Percentiles rank a stretch among this genome's conserved stretches.
phyloP scores from a whole-genome alignment of 2,797 vertebrate species.

The Sebastes steindachneri region DNA sequence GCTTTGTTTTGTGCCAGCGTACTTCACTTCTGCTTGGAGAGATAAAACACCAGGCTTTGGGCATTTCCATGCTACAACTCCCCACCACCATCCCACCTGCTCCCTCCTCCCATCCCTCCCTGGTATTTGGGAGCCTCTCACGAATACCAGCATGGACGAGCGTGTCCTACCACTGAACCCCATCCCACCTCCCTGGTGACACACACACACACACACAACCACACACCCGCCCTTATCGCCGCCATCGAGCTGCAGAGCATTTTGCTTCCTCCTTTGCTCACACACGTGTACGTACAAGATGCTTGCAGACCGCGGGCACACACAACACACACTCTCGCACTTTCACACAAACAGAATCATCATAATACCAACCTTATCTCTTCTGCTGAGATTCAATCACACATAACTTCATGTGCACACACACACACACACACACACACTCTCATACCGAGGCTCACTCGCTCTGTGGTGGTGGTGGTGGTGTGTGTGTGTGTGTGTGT shows the following conservation, averaged over 20 bases:
- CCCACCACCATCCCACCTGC: conserved; percentile 16
- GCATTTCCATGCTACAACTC: conserved; percentile 35
- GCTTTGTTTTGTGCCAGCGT: neutral
- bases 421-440: neutral
- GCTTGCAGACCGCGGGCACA: neutral
- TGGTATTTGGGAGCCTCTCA: conserved; percentile 79
- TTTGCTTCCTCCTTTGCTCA: conserved; percentile 66
- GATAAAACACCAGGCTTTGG: conserved; percentile 42
- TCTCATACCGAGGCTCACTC: conserved; percentile 31
- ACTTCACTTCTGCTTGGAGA: conserved; percentile 1
- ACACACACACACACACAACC: conserved; percentile 43
- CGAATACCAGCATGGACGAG: conserved; percentile 85
- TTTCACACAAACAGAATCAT: conserved; percentile 34
- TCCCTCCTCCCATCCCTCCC: conserved; percentile 28
- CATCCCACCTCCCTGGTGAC: conserved; percentile 63
- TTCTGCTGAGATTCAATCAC: conserved; percentile 42
- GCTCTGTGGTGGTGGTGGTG: conserved; percentile 28
- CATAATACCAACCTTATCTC: conserved; percentile 40
- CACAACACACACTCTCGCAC: neutral
- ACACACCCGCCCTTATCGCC: conserved; percentile 71
- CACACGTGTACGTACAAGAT: neutral
- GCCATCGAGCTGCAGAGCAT: conserved; percentile 56
- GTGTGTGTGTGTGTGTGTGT: conserved; percentile 53
- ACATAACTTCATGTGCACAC: conserved; percentile 34
- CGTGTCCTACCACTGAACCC: conserved; percentile 84